phyloP scores from a whole-genome alignment of 1,140 invertebrate species.

The Drosophila sp. region DNA sequence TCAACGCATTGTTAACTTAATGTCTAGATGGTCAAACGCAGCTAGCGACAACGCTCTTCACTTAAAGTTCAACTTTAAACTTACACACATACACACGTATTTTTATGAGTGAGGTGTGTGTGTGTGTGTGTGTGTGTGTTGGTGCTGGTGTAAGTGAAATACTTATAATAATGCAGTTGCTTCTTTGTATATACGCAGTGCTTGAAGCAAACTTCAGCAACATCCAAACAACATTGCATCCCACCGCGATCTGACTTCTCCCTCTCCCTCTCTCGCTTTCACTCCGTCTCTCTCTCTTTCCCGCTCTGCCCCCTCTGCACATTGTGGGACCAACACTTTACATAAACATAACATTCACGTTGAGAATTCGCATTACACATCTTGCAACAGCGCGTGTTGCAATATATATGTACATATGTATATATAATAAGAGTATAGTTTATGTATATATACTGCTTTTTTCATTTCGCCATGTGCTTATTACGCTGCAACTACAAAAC shows the following conservation, averaged over 20 bases:
- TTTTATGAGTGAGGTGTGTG: neutral
- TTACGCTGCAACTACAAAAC: slow-evolving; percentile 74
- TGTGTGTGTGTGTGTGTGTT: slow-evolving; percentile 17
- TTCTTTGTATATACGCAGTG: slow-evolving; percentile 33
- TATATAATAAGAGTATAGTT: slow-evolving; percentile 37
- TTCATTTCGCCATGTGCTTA: slow-evolving; percentile 55
- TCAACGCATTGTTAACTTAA: slow-evolving; percentile 21
- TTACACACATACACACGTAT: slow-evolving; percentile 1
- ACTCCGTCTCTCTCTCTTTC: neutral
- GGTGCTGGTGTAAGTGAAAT: slow-evolving; percentile 19
- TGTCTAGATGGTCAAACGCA: neutral
- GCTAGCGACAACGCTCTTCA: slow-evolving; percentile 8
- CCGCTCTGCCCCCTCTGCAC: slow-evolving; percentile 7
- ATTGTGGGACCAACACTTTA: slow-evolving; percentile 77
- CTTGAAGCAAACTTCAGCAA: slow-evolving; percentile 64
- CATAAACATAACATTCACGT: slow-evolving; percentile 83
- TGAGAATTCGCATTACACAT: slow-evolving; percentile 78
- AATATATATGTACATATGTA: slow-evolving; percentile 29
- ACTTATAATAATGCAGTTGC: slow-evolving; percentile 44
- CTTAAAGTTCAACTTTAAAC: slow-evolving; percentile 64
- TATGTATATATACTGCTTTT: slow-evolving; percentile 24
- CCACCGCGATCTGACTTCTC: slow-evolving; percentile 8
- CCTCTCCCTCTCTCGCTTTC: neutral
- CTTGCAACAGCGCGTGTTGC: slow-evolving; percentile 59
- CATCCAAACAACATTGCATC: slow-evolving; percentile 25